Evolutionary conservation across 2,888 invertebrate genomes (phyloP), one percentile per base, ranked within the genome.

Genomic region (Troilus luridus): DNA sequence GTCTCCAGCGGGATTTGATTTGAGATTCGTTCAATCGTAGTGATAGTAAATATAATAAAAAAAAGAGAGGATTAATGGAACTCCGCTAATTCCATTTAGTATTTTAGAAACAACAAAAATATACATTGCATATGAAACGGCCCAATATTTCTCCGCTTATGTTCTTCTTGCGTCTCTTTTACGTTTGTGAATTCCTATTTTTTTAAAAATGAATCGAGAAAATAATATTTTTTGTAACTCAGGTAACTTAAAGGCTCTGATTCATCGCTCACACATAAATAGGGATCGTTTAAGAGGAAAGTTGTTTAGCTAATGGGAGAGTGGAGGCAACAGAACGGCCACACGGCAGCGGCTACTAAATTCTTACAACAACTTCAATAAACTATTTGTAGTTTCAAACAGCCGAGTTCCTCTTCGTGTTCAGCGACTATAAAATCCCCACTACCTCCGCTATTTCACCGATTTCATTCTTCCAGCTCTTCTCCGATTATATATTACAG

Each of bases 301-400:
- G 41, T 64, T n/a, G 21, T 12, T 27, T 24, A 41, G 72, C 17
- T 77, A 24, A 41, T 77, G 41, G 41, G 27, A 0, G 27, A 77
- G 17, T 19, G 27, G n/a, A 11, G 56, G 85, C 17, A 5, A 14
- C 21, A 21, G 8, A 10, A 0, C n/a, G 56, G 56, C 85, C 54
- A 85, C 85, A 85, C 85, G 85, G 85, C 85, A 85, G 12, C 3
- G 21, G 21, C 11, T 85, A 56, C 85, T 85, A 85, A 85, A 56
- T 85, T 58, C 56, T 85, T 85, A 85, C 56, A 77, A 27, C 77
- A 85, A 56, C n/a, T 85, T n/a, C 85, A 85, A 85, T 85, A 85
- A 85, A 85, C 85, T 56, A 85, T 85, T 85, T 58, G 85, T 14
- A 85, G 85, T 85, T 85, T 85, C n/a, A n/a, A 85, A 85, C 85